A percentile compares a stretch with the other conserved stretches of the same genome.
Evolutionary conservation across 2,113 vertebrate species (phyloP).

Genomic region (Mastomys natalensis): DNA sequence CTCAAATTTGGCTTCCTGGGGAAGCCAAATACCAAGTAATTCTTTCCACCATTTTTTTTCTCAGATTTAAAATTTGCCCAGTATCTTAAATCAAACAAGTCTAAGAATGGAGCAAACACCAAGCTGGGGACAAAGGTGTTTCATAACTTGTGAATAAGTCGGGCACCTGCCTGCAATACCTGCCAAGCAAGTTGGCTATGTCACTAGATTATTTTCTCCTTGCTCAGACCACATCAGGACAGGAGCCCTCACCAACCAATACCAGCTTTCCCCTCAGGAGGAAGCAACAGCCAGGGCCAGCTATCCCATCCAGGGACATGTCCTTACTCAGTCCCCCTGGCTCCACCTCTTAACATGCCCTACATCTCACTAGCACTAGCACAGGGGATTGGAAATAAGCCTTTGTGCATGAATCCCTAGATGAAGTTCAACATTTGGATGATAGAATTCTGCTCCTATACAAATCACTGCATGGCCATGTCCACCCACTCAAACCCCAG

Average conservation of each 20-base stretch:
- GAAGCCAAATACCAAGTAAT: neutral
- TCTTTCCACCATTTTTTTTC: neutral
- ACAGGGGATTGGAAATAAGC: too few relatives aligned
- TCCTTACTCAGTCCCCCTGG: accelerated
- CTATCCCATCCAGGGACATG: accelerated
- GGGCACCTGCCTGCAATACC: neutral
- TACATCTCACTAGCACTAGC: neutral
- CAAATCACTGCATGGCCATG: too few relatives aligned
- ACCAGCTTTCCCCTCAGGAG: neutral
- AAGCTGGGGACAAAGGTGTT: neutral
- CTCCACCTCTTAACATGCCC: neutral
- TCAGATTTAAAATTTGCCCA: neutral
- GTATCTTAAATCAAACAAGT: slow-evolving; percentile 12
- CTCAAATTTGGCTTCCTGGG: neutral
- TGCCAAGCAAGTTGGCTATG: slow-evolving; percentile 3
- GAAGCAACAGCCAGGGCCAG: neutral
- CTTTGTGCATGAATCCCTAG: neutral
- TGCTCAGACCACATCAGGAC: neutral
- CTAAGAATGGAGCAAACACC: slow-evolving; percentile 32
- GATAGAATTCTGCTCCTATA: neutral
- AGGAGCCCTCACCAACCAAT: neutral
- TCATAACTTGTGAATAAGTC: slow-evolving; percentile 31
- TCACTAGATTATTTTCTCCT: neutral
- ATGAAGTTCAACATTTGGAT: neutral
- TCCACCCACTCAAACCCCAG: too few relatives aligned